Percentiles rank a stretch among this genome's conserved stretches.
phyloP scores from a whole-genome alignment of 2,888 invertebrate species.

The Megamerina dolium region DNA sequence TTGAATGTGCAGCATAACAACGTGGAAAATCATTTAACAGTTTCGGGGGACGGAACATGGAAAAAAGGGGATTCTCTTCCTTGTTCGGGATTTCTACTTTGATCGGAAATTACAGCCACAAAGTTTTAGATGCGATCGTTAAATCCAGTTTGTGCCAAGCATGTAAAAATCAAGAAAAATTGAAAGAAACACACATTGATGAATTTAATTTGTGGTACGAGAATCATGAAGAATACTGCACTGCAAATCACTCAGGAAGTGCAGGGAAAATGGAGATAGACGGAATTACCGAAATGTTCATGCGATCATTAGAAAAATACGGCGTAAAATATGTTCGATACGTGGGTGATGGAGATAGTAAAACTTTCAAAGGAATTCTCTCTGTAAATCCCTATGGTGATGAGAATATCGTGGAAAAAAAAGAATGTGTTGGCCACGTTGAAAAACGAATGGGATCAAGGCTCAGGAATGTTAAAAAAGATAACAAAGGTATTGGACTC shows the following conservation, averaged over 20 bases:
- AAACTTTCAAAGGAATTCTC: slow-evolving; percentile 1
- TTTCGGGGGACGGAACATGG: no score
- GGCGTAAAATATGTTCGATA: background rate
- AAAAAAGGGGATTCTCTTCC: background rate
- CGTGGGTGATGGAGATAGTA: background rate
- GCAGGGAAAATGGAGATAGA: background rate
- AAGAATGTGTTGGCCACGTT: slow-evolving; percentile 1
- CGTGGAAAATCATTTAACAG: background rate
- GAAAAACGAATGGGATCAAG: background rate
- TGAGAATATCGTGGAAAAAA: background rate
- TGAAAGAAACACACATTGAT: background rate
- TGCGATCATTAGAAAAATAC: background rate
- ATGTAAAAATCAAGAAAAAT: background rate
- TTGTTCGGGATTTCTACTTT: background rate
- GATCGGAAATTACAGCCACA: background rate
- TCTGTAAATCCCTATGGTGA: background rate
- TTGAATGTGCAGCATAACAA: background rate
- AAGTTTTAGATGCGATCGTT: background rate
- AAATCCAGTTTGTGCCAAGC: background rate
- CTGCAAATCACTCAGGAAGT: background rate
- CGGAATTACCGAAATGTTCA: background rate
- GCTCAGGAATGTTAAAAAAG: background rate
- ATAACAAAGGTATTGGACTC: background rate
- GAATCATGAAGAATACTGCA: background rate
- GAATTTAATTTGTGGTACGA: background rate